These are phyloP conservation scores for Incurvaria masculella DNA, from an alignment of 2,888 invertebrate genomes.

Conservation along the genomic window DNA sequence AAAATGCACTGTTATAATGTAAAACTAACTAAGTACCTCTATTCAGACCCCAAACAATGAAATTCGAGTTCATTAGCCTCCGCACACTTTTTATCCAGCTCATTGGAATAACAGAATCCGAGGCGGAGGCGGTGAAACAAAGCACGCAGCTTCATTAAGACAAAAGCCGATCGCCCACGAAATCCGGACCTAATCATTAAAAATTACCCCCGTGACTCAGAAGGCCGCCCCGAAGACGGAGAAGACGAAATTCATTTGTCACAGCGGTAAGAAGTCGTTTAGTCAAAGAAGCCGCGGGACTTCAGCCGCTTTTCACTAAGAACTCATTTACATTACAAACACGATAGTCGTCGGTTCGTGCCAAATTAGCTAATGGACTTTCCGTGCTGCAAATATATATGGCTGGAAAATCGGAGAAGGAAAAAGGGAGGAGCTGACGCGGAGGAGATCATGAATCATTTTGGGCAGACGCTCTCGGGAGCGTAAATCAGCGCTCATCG, in stretches of 20 bases:
- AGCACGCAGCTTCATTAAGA: neutral
- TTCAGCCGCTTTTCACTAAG: neutral
- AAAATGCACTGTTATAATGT: too few relatives aligned
- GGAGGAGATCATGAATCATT: neutral
- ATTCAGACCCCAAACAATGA: too few relatives aligned
- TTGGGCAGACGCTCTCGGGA: neutral
- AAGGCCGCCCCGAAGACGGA: neutral
- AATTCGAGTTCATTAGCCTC: too few relatives aligned
- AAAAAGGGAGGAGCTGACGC: neutral
- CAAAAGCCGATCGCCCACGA: neutral
- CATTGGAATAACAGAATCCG: too few relatives aligned
- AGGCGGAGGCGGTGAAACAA: too few relatives aligned
- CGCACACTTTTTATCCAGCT: too few relatives aligned
- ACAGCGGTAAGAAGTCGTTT: neutral
- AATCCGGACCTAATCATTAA: neutral
- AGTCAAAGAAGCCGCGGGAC: neutral
- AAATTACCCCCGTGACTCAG: neutral
- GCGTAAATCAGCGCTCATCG: neutral
- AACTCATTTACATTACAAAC: neutral
- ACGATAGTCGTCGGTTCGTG: neutral
- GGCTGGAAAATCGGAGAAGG: neutral
- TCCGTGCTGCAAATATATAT: neutral
- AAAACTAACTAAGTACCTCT: too few relatives aligned
- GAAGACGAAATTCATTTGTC: neutral
- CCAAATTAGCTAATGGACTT: neutral